Evolutionary conservation across 2,797 vertebrate species (phyloP).

Genomic region (Danionella dracula): DNA sequence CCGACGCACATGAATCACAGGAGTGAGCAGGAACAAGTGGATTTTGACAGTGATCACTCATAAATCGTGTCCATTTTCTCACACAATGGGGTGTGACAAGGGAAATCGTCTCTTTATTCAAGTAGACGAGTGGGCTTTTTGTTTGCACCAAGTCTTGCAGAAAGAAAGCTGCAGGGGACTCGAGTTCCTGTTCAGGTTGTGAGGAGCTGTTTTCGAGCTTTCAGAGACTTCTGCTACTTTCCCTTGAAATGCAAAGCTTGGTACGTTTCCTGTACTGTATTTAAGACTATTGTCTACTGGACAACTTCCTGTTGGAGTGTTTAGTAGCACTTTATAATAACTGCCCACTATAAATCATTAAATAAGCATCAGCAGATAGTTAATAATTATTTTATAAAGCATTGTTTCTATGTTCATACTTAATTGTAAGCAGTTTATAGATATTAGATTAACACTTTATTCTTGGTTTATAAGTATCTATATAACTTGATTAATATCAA

Average conservation of each 20-base stretch:
- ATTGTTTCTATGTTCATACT: too few relatives aligned
- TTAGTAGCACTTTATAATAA: too few relatives aligned
- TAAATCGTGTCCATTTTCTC: constrained; percentile 67
- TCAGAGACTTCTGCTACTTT: constrained; percentile 15
- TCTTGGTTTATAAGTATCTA: too few relatives aligned
- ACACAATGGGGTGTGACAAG: constrained; percentile 63
- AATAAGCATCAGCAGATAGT: too few relatives aligned
- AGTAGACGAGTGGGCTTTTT: constrained; percentile 61
- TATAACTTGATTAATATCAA: too few relatives aligned
- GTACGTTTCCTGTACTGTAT: too few relatives aligned
- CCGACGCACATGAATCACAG: constrained; percentile 46
- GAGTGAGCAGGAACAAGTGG: constrained; percentile 58
- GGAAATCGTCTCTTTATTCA: constrained; percentile 59
- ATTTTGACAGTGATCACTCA: constrained; percentile 66
- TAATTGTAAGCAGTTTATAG: too few relatives aligned
- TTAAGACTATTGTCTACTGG: too few relatives aligned
- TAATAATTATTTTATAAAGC: too few relatives aligned
- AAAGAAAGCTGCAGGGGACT: constrained; percentile 64
- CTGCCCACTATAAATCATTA: too few relatives aligned
- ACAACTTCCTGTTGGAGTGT: too few relatives aligned
- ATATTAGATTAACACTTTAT: too few relatives aligned
- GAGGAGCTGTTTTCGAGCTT: constrained; percentile 54
- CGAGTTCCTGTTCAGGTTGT: constrained; percentile 47
- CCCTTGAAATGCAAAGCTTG: constrained; percentile 47
- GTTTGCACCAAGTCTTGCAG: constrained; percentile 74